These are phyloP conservation scores for Lerista edwardsae DNA, from an alignment of 2,797 vertebrate genomes.

Conservation along the genomic window DNA sequence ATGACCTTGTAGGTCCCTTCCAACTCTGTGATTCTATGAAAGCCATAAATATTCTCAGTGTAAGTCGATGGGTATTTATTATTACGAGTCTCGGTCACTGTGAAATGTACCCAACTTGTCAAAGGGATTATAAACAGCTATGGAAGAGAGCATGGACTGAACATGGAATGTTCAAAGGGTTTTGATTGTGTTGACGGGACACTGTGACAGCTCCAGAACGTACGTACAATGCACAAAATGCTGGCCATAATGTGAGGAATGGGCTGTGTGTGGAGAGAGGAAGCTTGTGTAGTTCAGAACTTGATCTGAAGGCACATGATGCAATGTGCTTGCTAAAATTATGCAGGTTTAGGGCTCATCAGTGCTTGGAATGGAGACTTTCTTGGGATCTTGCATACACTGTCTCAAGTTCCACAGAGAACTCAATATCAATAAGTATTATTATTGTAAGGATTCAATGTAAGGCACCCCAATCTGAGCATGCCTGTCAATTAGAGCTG, in stretches of 20 bases:
- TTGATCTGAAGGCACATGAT: no score
- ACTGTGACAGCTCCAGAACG: conserved; percentile 8
- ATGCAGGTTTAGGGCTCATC: no score
- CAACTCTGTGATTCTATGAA: no score
- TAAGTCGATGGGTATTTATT: conserved; percentile 33
- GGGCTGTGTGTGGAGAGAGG: neutral
- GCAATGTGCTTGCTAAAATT: no score
- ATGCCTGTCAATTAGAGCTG: neutral
- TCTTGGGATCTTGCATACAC: no score
- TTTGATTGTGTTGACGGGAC: neutral
- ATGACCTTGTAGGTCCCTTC: no score
- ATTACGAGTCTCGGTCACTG: conserved; percentile 36
- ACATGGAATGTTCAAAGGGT: accelerated
- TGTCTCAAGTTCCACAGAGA: no score
- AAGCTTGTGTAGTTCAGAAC: no score
- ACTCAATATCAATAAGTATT: no score
- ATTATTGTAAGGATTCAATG: neutral
- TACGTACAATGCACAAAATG: neutral
- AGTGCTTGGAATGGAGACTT: no score
- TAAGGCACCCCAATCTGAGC: neutral
- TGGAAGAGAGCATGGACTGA: neutral
- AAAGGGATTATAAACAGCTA: neutral
- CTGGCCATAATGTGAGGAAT: neutral
- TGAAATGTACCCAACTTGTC: conserved; percentile 21
- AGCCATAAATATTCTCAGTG: conserved; percentile 60